phyloP scores from a whole-genome alignment of 2,888 invertebrate genomes.

The Zeuzera pyrina region DNA sequence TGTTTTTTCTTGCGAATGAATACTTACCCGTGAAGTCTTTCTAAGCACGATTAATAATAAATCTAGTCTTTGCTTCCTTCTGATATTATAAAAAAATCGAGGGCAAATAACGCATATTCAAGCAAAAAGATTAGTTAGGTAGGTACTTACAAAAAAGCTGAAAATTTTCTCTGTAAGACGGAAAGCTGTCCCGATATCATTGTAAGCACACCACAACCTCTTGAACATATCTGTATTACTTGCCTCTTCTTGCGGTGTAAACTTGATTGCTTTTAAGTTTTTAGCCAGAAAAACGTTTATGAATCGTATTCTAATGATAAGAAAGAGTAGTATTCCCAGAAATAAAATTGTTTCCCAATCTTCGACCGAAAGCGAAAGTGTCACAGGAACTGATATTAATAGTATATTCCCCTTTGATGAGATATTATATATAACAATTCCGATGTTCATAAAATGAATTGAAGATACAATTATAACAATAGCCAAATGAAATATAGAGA shows the following conservation, averaged over 20 bases:
- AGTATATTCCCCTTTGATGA: no score
- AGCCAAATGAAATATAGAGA: no score
- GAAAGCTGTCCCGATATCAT: slow-evolving; percentile 1
- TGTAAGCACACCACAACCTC: slow-evolving; percentile 3
- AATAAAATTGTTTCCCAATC: slow-evolving; percentile 4
- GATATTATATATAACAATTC: no score
- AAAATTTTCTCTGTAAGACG: slow-evolving; percentile 4
- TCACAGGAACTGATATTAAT: background rate
- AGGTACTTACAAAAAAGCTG: slow-evolving; percentile 5
- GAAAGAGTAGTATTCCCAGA: background rate
- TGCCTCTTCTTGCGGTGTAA: background rate
- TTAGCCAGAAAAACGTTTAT: slow-evolving; percentile 1
- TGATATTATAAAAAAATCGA: no score
- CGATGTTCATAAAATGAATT: no score
- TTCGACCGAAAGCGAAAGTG: background rate
- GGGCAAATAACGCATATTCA: no score
- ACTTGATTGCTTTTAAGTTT: background rate
- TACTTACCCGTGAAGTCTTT: no score
- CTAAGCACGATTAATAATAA: no score
- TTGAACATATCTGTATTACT: background rate
- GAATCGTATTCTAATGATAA: slow-evolving; percentile 4
- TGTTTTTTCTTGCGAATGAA: no score
- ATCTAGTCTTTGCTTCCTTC: no score
- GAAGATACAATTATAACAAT: no score
- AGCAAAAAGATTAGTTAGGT: no score